A percentile compares a stretch with the other conserved stretches of the same genome.
Conservation (phyloP, 2,888 invertebrate genomes). For the Netelia fuscicornis region DNA sequence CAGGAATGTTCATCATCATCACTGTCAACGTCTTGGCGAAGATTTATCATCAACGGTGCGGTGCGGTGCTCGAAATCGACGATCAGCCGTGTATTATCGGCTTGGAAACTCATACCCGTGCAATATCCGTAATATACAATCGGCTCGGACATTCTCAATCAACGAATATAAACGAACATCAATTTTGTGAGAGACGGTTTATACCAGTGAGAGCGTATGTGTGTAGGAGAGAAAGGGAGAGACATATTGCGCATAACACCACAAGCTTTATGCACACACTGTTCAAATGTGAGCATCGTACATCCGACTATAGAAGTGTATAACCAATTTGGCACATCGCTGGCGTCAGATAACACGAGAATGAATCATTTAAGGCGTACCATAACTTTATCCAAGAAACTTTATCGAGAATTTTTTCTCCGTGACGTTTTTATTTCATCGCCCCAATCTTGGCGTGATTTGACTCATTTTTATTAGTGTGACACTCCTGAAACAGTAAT, state of each 20-base stretch:
- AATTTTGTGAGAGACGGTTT: slow-evolving; percentile 41
- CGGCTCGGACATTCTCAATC: slow-evolving; percentile 29
- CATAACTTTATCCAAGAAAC: not conserved
- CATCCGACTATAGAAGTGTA: not conserved
- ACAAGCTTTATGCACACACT: not conserved
- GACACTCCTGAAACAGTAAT: too few species aligned
- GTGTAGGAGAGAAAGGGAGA: slow-evolving; percentile 13
- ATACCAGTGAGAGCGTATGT: slow-evolving; percentile 10
- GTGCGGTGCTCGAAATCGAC: slow-evolving; percentile 44
- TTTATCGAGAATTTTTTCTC: not conserved
- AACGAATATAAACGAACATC: slow-evolving; percentile 59
- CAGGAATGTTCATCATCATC: slow-evolving; percentile 60
- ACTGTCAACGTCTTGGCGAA: slow-evolving; percentile 54
- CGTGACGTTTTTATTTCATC: not conserved
- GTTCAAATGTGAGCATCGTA: not conserved
- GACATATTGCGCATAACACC: not conserved
- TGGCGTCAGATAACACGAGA: not conserved
- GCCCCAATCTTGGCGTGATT: not conserved
- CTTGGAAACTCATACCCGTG: slow-evolving; percentile 12
- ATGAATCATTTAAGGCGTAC: not conserved
- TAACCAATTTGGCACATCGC: not conserved
- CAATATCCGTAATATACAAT: slow-evolving; percentile 26
- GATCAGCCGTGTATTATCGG: slow-evolving; percentile 41
- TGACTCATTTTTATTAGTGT: too few species aligned
- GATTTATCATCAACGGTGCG: slow-evolving; percentile 44